Conservation (phyloP, 1,140 invertebrate species). For the Diplogasteroides magnus region DNA sequence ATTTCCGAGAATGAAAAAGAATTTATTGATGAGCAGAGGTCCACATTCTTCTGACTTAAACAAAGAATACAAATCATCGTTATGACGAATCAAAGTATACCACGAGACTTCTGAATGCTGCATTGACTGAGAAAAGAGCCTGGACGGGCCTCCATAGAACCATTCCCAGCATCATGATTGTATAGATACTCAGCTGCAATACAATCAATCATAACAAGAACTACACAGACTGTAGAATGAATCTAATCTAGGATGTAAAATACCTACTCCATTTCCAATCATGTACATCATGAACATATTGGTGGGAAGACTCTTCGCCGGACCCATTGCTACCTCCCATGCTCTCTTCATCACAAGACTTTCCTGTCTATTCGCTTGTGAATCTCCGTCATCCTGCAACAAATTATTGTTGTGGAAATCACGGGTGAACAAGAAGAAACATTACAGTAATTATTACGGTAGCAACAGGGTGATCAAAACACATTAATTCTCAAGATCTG, state of each 20-base stretch:
- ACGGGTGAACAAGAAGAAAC: too few relatives aligned
- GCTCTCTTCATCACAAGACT: slow-evolving; percentile 65
- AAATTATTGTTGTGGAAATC: too few relatives aligned
- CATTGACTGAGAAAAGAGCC: slow-evolving; percentile 80
- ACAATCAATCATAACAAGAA: too few relatives aligned
- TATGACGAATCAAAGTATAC: not conserved
- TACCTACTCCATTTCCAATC: slow-evolving; percentile 77
- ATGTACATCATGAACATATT: slow-evolving; percentile 99
- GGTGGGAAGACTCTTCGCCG: slow-evolving; percentile 89
- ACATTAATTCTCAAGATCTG: too few relatives aligned
- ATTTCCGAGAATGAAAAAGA: slow-evolving; percentile 90
- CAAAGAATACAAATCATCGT: not conserved
- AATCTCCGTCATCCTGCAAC: slow-evolving; percentile 18
- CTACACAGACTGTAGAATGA: too few relatives aligned
- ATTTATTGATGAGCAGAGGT: slow-evolving; percentile 68
- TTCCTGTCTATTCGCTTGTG: slow-evolving; percentile 21
- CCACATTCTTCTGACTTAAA: slow-evolving; percentile 19
- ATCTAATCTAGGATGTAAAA: not conserved
- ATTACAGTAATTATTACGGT: too few relatives aligned
- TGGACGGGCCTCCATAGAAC: slow-evolving; percentile 88
- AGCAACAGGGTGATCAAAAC: too few relatives aligned
- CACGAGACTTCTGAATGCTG: slow-evolving; percentile 58
- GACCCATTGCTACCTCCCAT: slow-evolving; percentile 91
- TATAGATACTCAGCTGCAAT: slow-evolving; percentile 94
- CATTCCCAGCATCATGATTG: slow-evolving; percentile 99